Base-by-base conservation (phyloP, 2,113 vertebrate species). In the Lampris incognitus region DNA sequence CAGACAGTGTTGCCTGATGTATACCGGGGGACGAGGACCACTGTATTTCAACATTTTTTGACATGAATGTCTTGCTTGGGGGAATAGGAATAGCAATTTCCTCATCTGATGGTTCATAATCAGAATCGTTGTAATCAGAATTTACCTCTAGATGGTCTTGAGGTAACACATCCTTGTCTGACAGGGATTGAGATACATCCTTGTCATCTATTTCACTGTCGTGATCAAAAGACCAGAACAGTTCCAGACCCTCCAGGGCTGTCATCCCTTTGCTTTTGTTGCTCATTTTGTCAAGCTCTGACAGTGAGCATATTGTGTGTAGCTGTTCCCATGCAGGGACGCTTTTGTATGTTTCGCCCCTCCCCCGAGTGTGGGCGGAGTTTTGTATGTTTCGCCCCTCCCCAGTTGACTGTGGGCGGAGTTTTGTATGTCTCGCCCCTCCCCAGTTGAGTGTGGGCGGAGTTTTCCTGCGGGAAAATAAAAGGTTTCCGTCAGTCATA, bases 71-170 rank as follows among this genome's bases (percentile, higher is more conserved):
- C 4, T 9, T 57, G 13, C 55, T 5, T 13, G 24, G 9, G 36
- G 24, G 24, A 24, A 24, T 24, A 5, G 3, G 13, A 13, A 36
- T 6, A 6, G n/a, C 55, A 24, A 24, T 57, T 24, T 6, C 24
- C 55, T 49, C 54, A 55, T 55, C 13, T 24, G 24, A 24, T 55
- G 54, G 9, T 55, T 55, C 54, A 49, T 5, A 49, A 49, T 49
- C 48, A 49, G 48, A 49, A 49, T 49, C 9, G 13, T 10, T 4
- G 9, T 5, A 49, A 56, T 56, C 54, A 56, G 54, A 56, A 56
- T 56, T 56, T 6, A 56, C 9, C 54, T 56, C 54, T 8, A 56
- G 54, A 8, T 63, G 61, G 39, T 63, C 61, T 63, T 63, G 6
- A 63, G 6, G 24, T 24, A 24, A 24, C 24, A 24, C 24, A 24